Base-by-base conservation (phyloP, 2,797 vertebrate species). In the Argya squamiceps region DNA sequence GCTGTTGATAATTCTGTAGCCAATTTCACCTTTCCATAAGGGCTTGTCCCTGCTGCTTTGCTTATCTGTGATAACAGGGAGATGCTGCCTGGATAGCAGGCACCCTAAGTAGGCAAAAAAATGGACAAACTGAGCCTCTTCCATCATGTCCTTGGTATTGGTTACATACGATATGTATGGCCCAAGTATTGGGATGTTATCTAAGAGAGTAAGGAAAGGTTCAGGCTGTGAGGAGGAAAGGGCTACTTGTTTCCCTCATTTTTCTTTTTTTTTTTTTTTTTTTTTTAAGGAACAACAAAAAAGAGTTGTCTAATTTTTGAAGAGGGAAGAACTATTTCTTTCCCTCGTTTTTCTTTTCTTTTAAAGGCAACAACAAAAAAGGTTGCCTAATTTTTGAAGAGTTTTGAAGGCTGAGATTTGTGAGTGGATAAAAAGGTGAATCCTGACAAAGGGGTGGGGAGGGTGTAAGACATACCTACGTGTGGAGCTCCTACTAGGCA, bases 381-480 rank as follows among this genome's bases (percentile, higher is more conserved):
- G 9, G 1, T 2, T 37, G 3, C 37, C 8, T 56, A 29, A 18
- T 23, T 4, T 37, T 89, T 16, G 16, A 43, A 70, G 47, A 69
- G 21, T 71, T 92, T 79, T 82, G 52, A 89, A 84, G 32, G 21
- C 13, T 53, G 32, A 68, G 14, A 32, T 84, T 41, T 84, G 32
- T 1, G 3, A 75, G 36, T 8, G 20, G 46, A 67, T 56, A 19
- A 49, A 75, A 62, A 44, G 4, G 9, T 70, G 27, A 37, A 53
- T 56, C 44, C 34, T 70, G 46, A 36, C 14, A 75, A 86, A 71
- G 10, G 23, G 5, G 1, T 60, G 29, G 5, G 4, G 9, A 60
- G 14, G 3, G 1, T 20, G 18, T 67, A 69, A 67, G 11, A 59
- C 5, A 13, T 6, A 8, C 24, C 13, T 16, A 8, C 2, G 1